phyloP scores from a whole-genome alignment of 2,797 vertebrate species.

The Synaphobranchus kaupii region DNA sequence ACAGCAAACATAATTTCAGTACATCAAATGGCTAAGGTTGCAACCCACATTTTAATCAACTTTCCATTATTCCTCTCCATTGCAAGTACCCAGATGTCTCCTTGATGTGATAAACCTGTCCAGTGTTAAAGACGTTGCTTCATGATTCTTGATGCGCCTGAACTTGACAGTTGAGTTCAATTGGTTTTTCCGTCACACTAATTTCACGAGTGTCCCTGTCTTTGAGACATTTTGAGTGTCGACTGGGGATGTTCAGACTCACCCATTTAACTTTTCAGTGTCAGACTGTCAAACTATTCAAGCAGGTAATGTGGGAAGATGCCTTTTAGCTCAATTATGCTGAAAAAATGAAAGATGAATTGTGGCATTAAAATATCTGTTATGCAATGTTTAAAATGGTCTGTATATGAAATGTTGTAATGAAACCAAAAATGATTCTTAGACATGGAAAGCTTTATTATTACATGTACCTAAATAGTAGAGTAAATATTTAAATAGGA shows the following conservation, averaged over 20 bases:
- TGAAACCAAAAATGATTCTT: too few species aligned
- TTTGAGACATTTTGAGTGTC: neutral
- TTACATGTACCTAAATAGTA: too few species aligned
- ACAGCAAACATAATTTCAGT: neutral
- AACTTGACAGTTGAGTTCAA: neutral
- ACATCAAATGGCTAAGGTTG: neutral
- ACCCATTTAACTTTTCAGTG: neutral
- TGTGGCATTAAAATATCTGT: too few species aligned
- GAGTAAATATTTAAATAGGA: too few species aligned
- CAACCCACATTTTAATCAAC: too few species aligned
- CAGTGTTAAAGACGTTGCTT: neutral
- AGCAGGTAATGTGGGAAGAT: too few species aligned
- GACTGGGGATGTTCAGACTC: neutral
- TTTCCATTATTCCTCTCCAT: neutral
- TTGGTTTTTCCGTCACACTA: neutral
- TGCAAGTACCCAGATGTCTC: neutral
- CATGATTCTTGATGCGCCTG: neutral
- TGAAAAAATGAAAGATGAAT: too few species aligned
- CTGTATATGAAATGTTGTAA: too few species aligned
- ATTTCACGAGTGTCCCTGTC: neutral
- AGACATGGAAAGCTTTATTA: too few species aligned
- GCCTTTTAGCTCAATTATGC: too few species aligned
- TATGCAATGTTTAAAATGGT: too few species aligned
- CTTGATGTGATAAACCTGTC: neutral
- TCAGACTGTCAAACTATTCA: too few species aligned